Percentiles rank a stretch among this genome's conserved stretches.
Conservation (phyloP, 2,797 vertebrate species). For the Mus caroli region DNA sequence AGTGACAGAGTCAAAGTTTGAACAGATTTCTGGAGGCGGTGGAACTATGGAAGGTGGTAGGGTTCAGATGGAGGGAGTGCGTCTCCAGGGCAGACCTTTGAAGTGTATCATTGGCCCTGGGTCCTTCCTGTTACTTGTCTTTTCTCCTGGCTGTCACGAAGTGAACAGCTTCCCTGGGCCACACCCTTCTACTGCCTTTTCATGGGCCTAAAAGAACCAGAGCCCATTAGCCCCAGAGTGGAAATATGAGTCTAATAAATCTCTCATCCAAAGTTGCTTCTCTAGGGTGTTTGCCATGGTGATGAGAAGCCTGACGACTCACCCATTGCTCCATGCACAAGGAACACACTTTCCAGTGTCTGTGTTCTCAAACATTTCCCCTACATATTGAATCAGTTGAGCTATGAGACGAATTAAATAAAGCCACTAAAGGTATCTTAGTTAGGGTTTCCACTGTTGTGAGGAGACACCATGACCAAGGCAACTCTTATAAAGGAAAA, state of each 20-base stretch:
- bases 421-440: not conserved
- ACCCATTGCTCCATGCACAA: not conserved
- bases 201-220: not conserved
- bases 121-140: not conserved
- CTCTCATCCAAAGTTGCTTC: not conserved
- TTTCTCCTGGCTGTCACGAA: not conserved
- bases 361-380: not conserved
- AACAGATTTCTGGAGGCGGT: not conserved
- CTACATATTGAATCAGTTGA: not conserved
- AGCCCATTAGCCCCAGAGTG: not conserved
- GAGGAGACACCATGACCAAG: not conserved
- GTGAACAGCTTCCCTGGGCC: not conserved
- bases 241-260: not conserved
- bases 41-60: not conserved
- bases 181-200: not conserved
- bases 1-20: not conserved
- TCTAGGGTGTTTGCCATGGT: not conserved
- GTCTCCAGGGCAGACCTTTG: not conserved
- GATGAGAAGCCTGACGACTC: not conserved
- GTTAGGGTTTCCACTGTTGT: not conserved
- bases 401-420: not conserved
- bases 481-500: not conserved
- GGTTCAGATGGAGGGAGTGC: too few species aligned
- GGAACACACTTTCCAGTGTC: not conserved
- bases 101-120: not conserved